These are phyloP conservation scores for Drosophila busckii DNA, from an alignment of 1,140 invertebrate genomes.

Conservation along the genomic window DNA sequence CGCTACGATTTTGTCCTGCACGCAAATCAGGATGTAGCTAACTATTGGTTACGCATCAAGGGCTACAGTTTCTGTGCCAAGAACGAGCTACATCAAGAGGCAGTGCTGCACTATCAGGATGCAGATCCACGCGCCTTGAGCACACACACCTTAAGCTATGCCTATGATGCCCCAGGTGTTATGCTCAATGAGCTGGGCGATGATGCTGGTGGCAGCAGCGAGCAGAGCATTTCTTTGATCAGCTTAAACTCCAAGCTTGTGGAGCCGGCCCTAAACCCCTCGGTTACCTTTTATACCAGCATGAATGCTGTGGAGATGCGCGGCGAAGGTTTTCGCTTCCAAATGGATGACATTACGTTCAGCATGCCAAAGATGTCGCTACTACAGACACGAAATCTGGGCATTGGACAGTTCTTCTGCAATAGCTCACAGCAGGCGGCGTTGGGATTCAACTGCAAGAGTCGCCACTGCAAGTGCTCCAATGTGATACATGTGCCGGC, in stretches of 20 bases:
- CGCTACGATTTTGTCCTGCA: constrained; percentile 87
- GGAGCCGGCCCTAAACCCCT: constrained; percentile 26
- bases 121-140: constrained; percentile 37
- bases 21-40: constrained; percentile 81
- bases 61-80: constrained; percentile 63
- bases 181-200: constrained; percentile 60
- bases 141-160: constrained; percentile 47
- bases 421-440: constrained; percentile 59
- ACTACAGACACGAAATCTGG: constrained; percentile 68
- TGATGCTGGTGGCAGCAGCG: constrained; percentile 10
- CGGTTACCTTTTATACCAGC: constrained; percentile 58
- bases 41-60: constrained; percentile 82
- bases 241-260: constrained; percentile 35
- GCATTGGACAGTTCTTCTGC: constrained; percentile 63
- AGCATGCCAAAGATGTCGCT: constrained; percentile 67
- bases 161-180: constrained; percentile 52
- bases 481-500: constrained; percentile 76
- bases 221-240: constrained; percentile 45
- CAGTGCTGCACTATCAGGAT: constrained; percentile 63
- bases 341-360: constrained; percentile 74
- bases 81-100: constrained; percentile 69
- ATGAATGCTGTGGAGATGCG: constrained; percentile 51
- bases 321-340: constrained; percentile 59
- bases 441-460: constrained; percentile 61
- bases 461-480: constrained; percentile 60